phyloP scores from a whole-genome alignment of 2,888 invertebrate genomes.

The Cheilosia urbana region DNA sequence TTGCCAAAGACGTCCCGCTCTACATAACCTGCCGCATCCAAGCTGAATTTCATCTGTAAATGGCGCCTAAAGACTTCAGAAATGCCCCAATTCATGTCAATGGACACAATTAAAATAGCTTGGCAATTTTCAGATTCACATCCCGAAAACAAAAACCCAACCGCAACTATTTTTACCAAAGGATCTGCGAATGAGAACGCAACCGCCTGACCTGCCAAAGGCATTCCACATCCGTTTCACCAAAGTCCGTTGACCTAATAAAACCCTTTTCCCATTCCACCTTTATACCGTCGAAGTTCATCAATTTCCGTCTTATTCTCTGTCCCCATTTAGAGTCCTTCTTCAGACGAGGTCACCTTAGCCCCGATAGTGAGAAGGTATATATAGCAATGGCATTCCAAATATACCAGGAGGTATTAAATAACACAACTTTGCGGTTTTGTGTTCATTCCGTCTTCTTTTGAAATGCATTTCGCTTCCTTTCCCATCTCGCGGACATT shows the following conservation, averaged over 20 bases:
- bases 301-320: slow-evolving; percentile 66
- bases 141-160: slow-evolving; percentile 13
- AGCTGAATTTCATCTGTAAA: not conserved
- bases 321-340: slow-evolving; percentile 51
- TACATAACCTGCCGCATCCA: no score
- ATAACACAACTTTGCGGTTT: slow-evolving; percentile 74
- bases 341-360: slow-evolving; percentile 50
- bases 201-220: slow-evolving; percentile 45
- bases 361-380: slow-evolving; percentile 28
- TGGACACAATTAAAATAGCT: slow-evolving; percentile 61
- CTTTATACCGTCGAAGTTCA: slow-evolving; percentile 55
- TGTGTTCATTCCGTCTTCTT: slow-evolving; percentile 41
- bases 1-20: no score
- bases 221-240: slow-evolving; percentile 75
- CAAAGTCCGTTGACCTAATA: slow-evolving; percentile 72
- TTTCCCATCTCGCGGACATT: slow-evolving; percentile 41
- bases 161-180: slow-evolving; percentile 34
- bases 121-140: slow-evolving; percentile 1
- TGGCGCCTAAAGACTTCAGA: slow-evolving; percentile 43
- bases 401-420: slow-evolving; percentile 64
- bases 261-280: slow-evolving; percentile 49
- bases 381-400: slow-evolving; percentile 55
- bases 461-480: slow-evolving; percentile 67
- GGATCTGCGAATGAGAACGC: slow-evolving; percentile 7
- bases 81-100: slow-evolving; percentile 42